Conservation (phyloP, 2,113 vertebrate species). For the Chlamydotis undulata region DNA sequence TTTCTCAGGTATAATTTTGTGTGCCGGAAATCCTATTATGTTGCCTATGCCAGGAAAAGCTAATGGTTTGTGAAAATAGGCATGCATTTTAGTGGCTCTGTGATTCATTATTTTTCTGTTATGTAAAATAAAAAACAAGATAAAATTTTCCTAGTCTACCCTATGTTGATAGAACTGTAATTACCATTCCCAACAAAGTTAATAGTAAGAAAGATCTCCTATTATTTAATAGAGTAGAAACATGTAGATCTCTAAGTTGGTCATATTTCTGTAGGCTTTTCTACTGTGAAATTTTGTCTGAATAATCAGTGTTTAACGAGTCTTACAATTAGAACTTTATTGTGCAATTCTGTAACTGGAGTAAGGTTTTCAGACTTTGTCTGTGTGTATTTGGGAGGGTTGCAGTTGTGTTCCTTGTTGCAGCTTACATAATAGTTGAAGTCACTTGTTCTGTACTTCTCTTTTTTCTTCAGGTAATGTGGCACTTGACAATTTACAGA, state of each 20-base stretch:
- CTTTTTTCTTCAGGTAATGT: conserved; percentile 85
- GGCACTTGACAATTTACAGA: conserved; percentile 91
- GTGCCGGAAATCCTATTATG: not conserved
- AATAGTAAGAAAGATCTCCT: not conserved
- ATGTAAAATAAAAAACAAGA: not conserved
- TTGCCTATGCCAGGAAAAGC: not conserved
- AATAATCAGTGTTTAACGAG: not conserved
- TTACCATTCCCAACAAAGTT: not conserved
- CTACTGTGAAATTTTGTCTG: not conserved
- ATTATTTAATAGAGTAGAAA: not conserved
- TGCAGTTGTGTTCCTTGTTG: not conserved
- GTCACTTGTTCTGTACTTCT: not conserved
- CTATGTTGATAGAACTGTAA: not conserved
- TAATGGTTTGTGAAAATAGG: not conserved
- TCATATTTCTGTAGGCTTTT: not conserved
- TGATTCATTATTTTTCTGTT: not conserved
- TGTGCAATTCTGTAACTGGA: not conserved
- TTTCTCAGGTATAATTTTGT: not conserved
- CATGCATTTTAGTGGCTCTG: not conserved
- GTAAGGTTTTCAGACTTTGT: not conserved
- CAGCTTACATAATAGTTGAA: not conserved
- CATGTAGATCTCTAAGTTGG: not conserved
- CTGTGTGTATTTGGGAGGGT: not conserved
- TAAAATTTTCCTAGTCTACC: not conserved
- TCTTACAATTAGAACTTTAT: not conserved